Evolutionary conservation across 2,797 vertebrate genomes (phyloP).

Genomic region (Botia almorhae): DNA sequence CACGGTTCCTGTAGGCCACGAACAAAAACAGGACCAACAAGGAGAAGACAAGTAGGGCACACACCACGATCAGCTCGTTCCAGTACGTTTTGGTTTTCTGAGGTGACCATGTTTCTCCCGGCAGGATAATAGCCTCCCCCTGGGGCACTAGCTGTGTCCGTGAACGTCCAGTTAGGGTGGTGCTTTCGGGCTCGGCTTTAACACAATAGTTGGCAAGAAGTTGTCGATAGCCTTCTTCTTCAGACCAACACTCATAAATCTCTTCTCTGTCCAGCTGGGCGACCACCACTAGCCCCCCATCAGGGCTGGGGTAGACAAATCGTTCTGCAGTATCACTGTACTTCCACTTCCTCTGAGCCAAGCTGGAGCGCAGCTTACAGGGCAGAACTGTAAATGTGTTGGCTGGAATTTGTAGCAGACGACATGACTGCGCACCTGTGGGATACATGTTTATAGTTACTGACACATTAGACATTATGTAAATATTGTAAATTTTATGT

Average conservation of each 20-base stretch:
- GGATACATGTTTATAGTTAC: conserved; percentile 28
- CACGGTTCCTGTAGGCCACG: conserved; percentile 85
- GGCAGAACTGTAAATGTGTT: conserved; percentile 87
- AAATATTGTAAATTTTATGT: neutral
- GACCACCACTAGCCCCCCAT: conserved; percentile 89
- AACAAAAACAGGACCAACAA: conserved; percentile 84
- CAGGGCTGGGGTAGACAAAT: conserved; percentile 84
- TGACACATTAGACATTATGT: conserved; percentile 26
- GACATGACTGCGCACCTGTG: conserved; percentile 73
- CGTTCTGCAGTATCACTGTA: conserved; percentile 76
- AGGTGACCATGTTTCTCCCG: conserved; percentile 66
- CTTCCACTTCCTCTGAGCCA: conserved; percentile 87
- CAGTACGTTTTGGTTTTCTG: conserved; percentile 88
- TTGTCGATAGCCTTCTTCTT: conserved; percentile 88
- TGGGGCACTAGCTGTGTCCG: conserved; percentile 63
- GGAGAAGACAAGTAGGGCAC: conserved; percentile 80
- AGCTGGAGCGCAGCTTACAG: conserved; percentile 89
- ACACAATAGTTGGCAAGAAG: conserved; percentile 92
- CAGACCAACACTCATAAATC: conserved; percentile 92
- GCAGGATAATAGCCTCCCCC: conserved; percentile 70
- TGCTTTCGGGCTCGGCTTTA: conserved; percentile 69
- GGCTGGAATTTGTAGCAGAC: conserved; percentile 80
- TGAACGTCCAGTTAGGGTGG: conserved; percentile 67
- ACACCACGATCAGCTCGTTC: conserved; percentile 94
- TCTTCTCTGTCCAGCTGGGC: conserved; percentile 82